Percentiles rank a stretch among this genome's conserved stretches.
Conservation (phyloP, 1,140 invertebrate species). For the Brachionus asplanchnoidis region DNA sequence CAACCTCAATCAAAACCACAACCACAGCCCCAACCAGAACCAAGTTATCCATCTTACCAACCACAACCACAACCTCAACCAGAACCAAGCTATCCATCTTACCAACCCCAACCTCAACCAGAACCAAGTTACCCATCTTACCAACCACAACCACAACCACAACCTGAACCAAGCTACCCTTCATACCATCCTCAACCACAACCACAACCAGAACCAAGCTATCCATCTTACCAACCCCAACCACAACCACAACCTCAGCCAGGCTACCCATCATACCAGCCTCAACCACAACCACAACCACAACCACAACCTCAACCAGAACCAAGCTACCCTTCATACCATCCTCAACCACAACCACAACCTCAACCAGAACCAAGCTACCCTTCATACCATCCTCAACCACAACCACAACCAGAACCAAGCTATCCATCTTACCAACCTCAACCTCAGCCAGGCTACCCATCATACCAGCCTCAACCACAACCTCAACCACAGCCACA, state of each 20-base stretch:
- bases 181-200: background rate
- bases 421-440: background rate
- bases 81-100: background rate
- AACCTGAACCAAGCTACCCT: background rate
- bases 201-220: background rate
- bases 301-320: background rate
- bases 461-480: background rate
- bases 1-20: too few species aligned
- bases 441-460: background rate
- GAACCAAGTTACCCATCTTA: constrained; percentile 3
- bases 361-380: background rate
- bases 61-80: too few species aligned
- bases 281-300: background rate
- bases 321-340: background rate
- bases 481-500: too few species aligned
- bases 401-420: background rate
- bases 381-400: background rate
- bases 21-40: background rate
- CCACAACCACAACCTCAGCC: background rate
- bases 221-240: background rate
- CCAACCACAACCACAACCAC: background rate
- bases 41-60: background rate
- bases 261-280: background rate
- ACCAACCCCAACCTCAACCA: background rate
- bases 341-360: background rate